A percentile compares a stretch with the other conserved stretches of the same genome.
phyloP scores from a whole-genome alignment of 2,113 vertebrate genomes.

The Pao palembangensis region DNA sequence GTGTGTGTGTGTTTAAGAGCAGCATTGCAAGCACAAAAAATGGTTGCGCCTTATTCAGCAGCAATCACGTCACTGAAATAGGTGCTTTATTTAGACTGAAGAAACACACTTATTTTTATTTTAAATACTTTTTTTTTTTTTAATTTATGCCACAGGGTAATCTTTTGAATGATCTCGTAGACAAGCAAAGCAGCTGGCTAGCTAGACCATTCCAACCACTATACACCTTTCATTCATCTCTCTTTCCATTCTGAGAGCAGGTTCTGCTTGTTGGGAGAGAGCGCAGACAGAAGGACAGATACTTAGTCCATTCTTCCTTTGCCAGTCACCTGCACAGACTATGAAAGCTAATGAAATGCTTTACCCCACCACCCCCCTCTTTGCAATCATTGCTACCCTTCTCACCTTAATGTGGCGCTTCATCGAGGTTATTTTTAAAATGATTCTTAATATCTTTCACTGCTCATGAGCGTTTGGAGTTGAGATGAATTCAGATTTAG shows the following conservation, averaged over 20 bases:
- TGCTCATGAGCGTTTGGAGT: constrained; percentile 2
- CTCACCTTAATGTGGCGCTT: constrained; percentile 9
- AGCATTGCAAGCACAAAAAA: constrained; percentile 7
- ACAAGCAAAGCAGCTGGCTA: constrained; percentile 54
- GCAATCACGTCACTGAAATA: neutral
- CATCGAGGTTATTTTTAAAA: constrained; percentile 13
- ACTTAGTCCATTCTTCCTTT: constrained; percentile 50
- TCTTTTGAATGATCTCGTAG: constrained; percentile 9
- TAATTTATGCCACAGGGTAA: constrained; percentile 6
- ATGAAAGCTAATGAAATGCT: constrained; percentile 61
- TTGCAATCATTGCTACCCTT: constrained; percentile 11
- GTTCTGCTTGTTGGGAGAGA: constrained; percentile 37
- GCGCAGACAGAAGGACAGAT: constrained; percentile 12
- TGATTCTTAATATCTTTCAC: neutral
- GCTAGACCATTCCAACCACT: constrained; percentile 22
- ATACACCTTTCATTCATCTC: constrained; percentile 45
- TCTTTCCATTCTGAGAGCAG: constrained; percentile 38
- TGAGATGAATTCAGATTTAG: too few relatives aligned
- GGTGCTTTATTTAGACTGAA: constrained; percentile 4
- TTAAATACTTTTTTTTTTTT: constrained; percentile 4
- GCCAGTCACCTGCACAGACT: constrained; percentile 57
- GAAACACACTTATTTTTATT: neutral
- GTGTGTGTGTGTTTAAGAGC: constrained; percentile 5
- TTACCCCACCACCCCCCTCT: constrained; percentile 15
- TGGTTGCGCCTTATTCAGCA: neutral